Evolutionary conservation across 30 jellyfish, hydroid and myxozoan species (phyloP).

Genomic region (Cassiopea xamachana): DNA sequence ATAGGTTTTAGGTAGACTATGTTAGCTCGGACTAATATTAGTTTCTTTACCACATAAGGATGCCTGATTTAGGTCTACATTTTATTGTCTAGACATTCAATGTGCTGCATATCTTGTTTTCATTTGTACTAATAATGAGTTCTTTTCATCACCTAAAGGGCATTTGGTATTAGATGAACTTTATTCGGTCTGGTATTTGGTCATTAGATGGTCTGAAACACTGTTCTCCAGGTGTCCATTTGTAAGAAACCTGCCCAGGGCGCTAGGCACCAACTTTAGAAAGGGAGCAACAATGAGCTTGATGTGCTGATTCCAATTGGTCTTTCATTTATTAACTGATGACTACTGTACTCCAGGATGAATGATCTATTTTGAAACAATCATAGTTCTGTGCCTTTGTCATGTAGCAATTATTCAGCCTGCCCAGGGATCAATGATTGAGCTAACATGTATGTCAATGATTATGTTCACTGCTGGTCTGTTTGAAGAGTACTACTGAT

Average conservation of each 20-base stretch:
- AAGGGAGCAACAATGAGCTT: background rate
- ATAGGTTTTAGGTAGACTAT: no score
- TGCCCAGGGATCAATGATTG: background rate
- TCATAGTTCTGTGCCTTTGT: background rate
- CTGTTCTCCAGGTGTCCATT: background rate
- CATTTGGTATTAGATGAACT: conserved; percentile 34
- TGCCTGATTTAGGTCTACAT: no score
- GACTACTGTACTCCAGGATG: background rate
- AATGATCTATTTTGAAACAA: no score
- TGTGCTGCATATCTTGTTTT: background rate
- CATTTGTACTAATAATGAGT: background rate
- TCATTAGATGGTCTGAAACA: background rate
- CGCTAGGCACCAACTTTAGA: background rate
- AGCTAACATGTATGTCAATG: background rate
- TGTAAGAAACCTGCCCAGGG: background rate
- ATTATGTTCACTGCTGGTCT: background rate
- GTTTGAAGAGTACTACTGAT: background rate
- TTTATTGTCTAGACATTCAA: no score
- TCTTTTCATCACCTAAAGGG: conserved; percentile 49
- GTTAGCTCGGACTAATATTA: no score
- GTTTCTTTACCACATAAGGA: no score
- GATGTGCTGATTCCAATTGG: background rate
- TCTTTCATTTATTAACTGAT: background rate
- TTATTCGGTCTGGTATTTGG: conserved; percentile 13
- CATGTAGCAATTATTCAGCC: background rate